Percentiles rank a stretch among this genome's conserved stretches.
Evolutionary conservation across 1,140 invertebrate genomes (phyloP).

Genomic region (Lordiphosa clarofinis): DNA sequence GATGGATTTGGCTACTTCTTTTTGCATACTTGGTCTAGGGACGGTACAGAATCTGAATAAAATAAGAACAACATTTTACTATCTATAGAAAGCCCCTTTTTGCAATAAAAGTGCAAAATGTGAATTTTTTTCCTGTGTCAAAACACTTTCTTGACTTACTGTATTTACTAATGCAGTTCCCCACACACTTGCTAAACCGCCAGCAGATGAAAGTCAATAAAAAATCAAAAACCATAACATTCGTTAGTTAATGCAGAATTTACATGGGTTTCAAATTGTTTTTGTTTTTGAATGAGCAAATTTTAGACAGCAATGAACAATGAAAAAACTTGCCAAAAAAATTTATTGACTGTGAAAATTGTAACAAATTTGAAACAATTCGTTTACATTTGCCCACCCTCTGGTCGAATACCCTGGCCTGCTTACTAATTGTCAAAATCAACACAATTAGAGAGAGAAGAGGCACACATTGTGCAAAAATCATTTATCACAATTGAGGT

Average conservation of each 20-base stretch:
- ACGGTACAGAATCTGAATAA: no score
- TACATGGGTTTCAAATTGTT: constrained; percentile 26
- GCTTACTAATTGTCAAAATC: constrained; percentile 34
- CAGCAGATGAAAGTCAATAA: neutral
- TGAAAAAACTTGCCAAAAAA: neutral
- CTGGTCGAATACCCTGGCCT: neutral
- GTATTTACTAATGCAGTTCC: neutral
- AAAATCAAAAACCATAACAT: constrained; percentile 33
- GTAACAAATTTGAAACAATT: constrained; percentile 54
- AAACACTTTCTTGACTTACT: no score
- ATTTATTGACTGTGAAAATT: constrained; percentile 59
- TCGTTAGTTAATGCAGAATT: no score
- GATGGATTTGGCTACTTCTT: no score
- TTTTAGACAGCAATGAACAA: no score
- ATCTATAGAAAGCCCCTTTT: no score
- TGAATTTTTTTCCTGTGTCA: no score
- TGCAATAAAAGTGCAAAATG: no score
- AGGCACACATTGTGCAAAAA: constrained; percentile 27
- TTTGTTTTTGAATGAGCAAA: no score
- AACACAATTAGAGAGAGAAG: constrained; percentile 32
- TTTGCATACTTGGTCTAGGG: no score
- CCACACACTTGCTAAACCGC: no score
- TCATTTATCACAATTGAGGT: constrained; percentile 45
- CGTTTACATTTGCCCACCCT: constrained; percentile 21
- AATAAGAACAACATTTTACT: no score